Evolutionary conservation across 2,888 invertebrate species (phyloP).

Genomic region (Drosophila histrio): DNA sequence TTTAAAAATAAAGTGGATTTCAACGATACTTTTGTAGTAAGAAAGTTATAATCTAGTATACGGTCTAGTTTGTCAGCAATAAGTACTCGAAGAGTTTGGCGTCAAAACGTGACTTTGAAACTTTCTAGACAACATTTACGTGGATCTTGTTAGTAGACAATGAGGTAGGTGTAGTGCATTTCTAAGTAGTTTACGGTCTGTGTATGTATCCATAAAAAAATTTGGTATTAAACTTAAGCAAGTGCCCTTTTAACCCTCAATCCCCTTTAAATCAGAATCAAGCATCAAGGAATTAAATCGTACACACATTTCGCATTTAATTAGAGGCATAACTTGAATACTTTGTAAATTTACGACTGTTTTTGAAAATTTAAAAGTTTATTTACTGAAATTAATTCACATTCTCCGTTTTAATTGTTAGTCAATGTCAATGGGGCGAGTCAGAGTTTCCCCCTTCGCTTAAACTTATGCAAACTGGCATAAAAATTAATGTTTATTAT

Average conservation of each 20-base stretch:
- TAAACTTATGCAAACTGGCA: conserved; percentile 49
- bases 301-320: conserved; percentile 42
- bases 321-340: conserved; percentile 49
- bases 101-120: conserved; percentile 34
- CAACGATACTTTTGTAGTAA: conserved; percentile 1
- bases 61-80: conserved; percentile 20
- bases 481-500: conserved; percentile 56
- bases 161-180: background rate
- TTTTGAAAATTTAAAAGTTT: conserved; percentile 49
- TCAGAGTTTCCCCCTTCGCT: conserved; percentile 24
- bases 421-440: conserved; percentile 29
- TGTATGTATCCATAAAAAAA: background rate
- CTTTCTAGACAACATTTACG: conserved; percentile 27
- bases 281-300: conserved; percentile 18
- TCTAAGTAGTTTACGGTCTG: background rate
- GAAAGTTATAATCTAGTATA: conserved; percentile 19
- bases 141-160: conserved; percentile 10
- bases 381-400: conserved; percentile 51
- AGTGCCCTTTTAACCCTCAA: background rate
- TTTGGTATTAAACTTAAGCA: background rate
- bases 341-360: conserved; percentile 54
- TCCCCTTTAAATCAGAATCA: conserved; percentile 9
- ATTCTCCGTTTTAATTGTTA: conserved; percentile 50
- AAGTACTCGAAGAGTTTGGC: conserved; percentile 12
- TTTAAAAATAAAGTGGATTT: conserved; percentile 26